A percentile compares a stretch with the other conserved stretches of the same genome.
Evolutionary conservation across 2,888 invertebrate species (phyloP).

Genomic region (Tiliacea citrago): DNA sequence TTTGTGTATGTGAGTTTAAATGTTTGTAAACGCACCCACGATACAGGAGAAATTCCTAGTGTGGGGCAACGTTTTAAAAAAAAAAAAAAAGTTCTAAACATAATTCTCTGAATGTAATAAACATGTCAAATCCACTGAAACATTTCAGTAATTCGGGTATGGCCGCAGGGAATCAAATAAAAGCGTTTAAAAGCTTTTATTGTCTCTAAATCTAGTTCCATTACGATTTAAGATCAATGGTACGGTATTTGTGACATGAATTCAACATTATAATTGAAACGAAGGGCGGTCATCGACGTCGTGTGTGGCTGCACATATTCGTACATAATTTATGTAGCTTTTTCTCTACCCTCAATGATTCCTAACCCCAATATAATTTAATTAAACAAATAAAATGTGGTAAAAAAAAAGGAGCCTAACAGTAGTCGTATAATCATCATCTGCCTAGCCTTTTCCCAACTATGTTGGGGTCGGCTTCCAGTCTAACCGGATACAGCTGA

Average conservation of each 20-base stretch:
- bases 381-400: not conserved
- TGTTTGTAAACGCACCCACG: too few relatives aligned
- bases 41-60: too few relatives aligned
- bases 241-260: conserved; percentile 9
- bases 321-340: not conserved
- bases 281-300: not conserved
- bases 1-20: too few relatives aligned
- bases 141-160: not conserved
- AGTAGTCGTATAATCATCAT: too few relatives aligned
- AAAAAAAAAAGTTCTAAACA: not conserved
- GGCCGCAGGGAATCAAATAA: not conserved
- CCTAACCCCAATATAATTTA: too few relatives aligned
- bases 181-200: conserved; percentile 20
- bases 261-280: not conserved
- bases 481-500: too few relatives aligned
- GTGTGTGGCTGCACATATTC: conserved; percentile 4
- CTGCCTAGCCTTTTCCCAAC: too few relatives aligned
- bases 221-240: conserved; percentile 12
- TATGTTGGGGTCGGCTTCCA: too few relatives aligned
- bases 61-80: too few relatives aligned
- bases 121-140: conserved; percentile 11
- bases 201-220: conserved; percentile 18
- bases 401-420: too few relatives aligned
- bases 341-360: not conserved
- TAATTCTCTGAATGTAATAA: not conserved